Evolutionary conservation across 2,113 vertebrate genomes (phyloP).

Genomic region (Laticauda colubrina): DNA sequence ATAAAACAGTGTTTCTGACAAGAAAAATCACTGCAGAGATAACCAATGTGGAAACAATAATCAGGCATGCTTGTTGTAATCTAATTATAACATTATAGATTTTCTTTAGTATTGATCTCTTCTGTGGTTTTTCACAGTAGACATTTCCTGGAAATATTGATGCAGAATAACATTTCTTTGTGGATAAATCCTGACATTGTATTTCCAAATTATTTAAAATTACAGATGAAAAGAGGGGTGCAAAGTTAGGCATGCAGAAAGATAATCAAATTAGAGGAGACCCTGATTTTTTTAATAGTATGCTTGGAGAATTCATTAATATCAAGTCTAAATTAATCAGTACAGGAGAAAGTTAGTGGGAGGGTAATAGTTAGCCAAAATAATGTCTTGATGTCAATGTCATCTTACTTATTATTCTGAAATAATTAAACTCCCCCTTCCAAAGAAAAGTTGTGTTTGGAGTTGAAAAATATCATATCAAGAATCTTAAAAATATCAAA

Average conservation of each 20-base stretch:
- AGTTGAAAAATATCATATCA: background rate
- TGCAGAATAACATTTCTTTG: conserved; percentile 26
- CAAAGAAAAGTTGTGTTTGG: background rate
- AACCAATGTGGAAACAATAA: conserved; percentile 25
- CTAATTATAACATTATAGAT: conserved; percentile 31
- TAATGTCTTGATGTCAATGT: background rate
- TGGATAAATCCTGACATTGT: conserved; percentile 29
- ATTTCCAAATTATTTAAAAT: conserved; percentile 36
- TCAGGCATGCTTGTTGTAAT: conserved; percentile 26
- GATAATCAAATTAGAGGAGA: background rate
- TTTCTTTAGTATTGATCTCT: conserved; percentile 45
- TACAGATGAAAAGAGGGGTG: background rate
- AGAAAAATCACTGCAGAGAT: conserved; percentile 15
- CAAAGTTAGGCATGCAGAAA: background rate
- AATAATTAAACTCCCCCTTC: background rate
- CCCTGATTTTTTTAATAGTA: background rate
- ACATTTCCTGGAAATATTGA: conserved; percentile 47
- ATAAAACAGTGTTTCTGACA: conserved; percentile 22
- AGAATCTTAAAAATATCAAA: background rate
- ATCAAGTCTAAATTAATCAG: background rate
- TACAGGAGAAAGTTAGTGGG: background rate
- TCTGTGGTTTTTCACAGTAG: conserved; percentile 42
- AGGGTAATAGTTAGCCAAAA: background rate
- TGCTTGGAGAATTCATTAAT: background rate
- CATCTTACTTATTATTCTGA: background rate